Conservation (phyloP, 2,888 invertebrate genomes). For the Standfussiana lucernea region DNA sequence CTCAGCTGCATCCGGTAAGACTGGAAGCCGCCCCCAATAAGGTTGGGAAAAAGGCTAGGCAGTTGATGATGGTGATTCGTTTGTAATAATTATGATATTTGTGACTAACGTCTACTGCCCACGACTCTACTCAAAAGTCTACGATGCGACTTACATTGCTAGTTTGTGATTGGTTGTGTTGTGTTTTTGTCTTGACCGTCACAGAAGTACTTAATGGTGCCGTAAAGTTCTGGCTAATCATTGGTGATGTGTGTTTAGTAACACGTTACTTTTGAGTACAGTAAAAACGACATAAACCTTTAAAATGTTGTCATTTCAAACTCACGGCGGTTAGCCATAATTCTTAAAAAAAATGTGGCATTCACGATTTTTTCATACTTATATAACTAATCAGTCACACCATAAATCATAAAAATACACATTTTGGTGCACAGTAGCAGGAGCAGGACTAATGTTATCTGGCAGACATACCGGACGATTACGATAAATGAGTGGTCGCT, state of each 20-base stretch:
- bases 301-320: neutral
- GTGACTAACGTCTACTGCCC: neutral
- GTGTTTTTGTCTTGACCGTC: neutral
- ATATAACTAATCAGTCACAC: neutral
- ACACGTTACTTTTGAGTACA: neutral
- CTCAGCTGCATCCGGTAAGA: too few relatives aligned
- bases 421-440: constrained; percentile 12
- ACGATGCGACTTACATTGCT: neutral
- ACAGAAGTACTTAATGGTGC: neutral
- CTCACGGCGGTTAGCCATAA: neutral
- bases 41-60: too few relatives aligned
- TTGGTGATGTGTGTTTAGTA: neutral
- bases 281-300: neutral
- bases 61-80: too few relatives aligned
- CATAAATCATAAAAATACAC: constrained; percentile 17
- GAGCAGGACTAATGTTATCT: constrained; percentile 42
- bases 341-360: neutral
- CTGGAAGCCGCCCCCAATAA: too few relatives aligned
- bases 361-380: neutral
- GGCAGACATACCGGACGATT: constrained; percentile 56
- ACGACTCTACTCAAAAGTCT: neutral
- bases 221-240: neutral
- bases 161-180: neutral
- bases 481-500: constrained; percentile 40
- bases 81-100: neutral